Evolutionary conservation across 2,888 invertebrate genomes (phyloP), one percentile per base, ranked within the genome.

Genomic region (Mythimna pallens): DNA sequence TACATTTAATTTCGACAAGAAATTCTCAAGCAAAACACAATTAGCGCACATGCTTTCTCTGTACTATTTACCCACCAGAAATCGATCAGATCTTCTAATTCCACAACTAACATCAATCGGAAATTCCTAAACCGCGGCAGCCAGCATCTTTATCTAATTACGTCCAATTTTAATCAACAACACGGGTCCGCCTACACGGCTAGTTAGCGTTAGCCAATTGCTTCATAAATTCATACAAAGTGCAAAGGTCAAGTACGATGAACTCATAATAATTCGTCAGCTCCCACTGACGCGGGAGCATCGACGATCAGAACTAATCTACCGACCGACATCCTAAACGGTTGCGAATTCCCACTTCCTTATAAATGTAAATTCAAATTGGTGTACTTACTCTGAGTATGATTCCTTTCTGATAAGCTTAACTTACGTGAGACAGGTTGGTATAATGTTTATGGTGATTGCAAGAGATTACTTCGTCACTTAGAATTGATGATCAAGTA

Each of bases 181-280:
- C 83, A 52, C 68, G 82, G 76, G 82, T 73, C 80, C 89, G 86
- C 89, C 88, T 72, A 80, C 86, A 86, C 61, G 65, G 43, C 72
- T 64, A 63, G 80, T 86, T 80, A 84, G 63, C 78, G 79, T 83
- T 72, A 84, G 57, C 80, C 86, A 90, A 89, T 88, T 87, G 85
- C 84, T 85, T 78, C 73, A 86, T 89, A 88, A 88, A 87, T 85
- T 88, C 86, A 85, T 87, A 84, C 80, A 78, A 91, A 93, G 94
- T 84, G 80, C 82, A 84, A 93, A 93, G 94, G 94, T 95, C 95
- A 95, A 94, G 93, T 92, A 91, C 91, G 88, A 87, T 92, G 94
- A 94, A 92, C 93, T 91, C 89, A 88, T 88, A 89, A 88, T 91
- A 92, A 93, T 91, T 91, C 86, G 88, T 91, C 86, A 75, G 80